Evolutionary conservation across 2,797 vertebrate genomes (phyloP).

Genomic region (Novumbra hubbsi): DNA sequence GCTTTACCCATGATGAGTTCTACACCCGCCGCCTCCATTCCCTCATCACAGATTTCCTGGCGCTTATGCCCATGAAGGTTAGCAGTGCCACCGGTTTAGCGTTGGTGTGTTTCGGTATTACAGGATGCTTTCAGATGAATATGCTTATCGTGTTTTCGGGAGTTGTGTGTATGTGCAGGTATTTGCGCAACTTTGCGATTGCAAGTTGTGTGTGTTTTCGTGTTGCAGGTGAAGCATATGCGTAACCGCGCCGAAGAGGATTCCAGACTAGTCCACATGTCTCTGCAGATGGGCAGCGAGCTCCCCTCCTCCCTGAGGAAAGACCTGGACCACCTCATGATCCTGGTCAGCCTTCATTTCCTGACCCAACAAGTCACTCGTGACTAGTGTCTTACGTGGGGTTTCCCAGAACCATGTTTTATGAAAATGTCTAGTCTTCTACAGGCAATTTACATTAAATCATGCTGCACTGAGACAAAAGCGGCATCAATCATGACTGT

Average conservation of each 20-base stretch:
- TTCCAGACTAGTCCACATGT: slow-evolving; percentile 94
- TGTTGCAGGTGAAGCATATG: slow-evolving; percentile 90
- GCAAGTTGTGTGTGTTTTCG: neutral
- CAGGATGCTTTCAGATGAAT: neutral
- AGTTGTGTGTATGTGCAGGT: neutral
- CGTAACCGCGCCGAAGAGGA: slow-evolving; percentile 97
- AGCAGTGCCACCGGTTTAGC: neutral
- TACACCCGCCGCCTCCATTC: slow-evolving; percentile 91
- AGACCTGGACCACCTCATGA: slow-evolving; percentile 94
- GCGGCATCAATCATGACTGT: neutral
- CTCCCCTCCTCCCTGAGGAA: slow-evolving; percentile 85
- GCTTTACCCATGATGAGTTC: slow-evolving; percentile 91
- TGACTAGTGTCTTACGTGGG: neutral
- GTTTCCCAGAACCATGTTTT: neutral
- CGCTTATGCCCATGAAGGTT: slow-evolving; percentile 99
- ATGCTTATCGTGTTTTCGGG: neutral
- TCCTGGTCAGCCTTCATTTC: slow-evolving; percentile 72
- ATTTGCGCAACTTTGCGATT: neutral
- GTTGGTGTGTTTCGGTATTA: neutral
- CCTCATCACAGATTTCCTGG: slow-evolving; percentile 93
- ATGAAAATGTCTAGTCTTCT: neutral
- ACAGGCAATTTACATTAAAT: neutral
- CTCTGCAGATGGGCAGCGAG: slow-evolving; percentile 93
- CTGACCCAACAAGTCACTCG: neutral
- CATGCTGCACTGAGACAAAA: neutral